Base-by-base conservation (phyloP, 2,797 vertebrate species). In the Pipistrellus nathusii region DNA sequence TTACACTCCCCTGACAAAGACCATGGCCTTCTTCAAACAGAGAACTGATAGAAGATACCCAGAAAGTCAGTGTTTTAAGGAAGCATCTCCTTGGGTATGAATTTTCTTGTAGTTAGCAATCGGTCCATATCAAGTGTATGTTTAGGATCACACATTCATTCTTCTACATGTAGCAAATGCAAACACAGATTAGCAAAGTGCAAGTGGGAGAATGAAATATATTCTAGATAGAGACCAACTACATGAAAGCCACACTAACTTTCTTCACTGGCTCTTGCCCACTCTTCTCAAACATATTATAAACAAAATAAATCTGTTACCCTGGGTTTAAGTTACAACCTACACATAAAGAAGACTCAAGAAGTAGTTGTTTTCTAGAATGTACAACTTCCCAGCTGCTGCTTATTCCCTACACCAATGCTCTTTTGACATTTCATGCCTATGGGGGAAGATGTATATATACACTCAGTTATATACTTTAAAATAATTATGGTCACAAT, bases 151-250 rank as follows among this genome's bases (percentile, higher is more conserved):
- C 88, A 97, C 92, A 96, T 94, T 96, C 97, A 95, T 95, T 93
- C 94, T 87, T 68, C 68, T 48, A 4, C 94, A 96, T 93, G 97
- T 90, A 97, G 97, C 95, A 97, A 97, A 96, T 95, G 93, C 20
- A 90, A 72, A 91, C 69, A 21, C 4, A 88, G 55, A 78, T 4
- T 30, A 66, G 91, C 76, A 97, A 96, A 97, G 96, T 95, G 93
- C 92, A 97, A 92, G 96, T 94, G 95, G 95, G 88, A 96, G 91
- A 95, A 96, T 93, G 96, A 96, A 93, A 92, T 91, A 95, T 89
- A 94, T 94, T 97, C 91, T 96, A 68, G 95, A 96, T 94, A 96
- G 95, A 97, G 94, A 96, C 95, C 91, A 95, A 95, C 95, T 96
- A 94, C 27, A 51, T 23, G 53, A 41, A 64, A 72, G 44, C 41